These are phyloP conservation scores for Drosophila hamatofila DNA, from an alignment of 2,888 invertebrate species.

Conservation along the genomic window DNA sequence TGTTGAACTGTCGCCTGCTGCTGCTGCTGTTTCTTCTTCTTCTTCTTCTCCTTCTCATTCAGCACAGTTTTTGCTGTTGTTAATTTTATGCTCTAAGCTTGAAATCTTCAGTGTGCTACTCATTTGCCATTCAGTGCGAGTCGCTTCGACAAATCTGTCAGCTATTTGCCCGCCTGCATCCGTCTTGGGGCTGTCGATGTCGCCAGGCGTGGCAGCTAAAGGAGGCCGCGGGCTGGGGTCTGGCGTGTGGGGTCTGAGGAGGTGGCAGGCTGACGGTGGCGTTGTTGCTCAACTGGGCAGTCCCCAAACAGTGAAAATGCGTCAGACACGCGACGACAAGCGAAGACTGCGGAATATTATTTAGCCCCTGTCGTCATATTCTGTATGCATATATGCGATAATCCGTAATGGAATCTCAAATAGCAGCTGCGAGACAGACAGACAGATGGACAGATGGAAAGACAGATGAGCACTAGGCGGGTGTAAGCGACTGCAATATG, in stretches of 20 bases:
- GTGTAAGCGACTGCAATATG: neutral
- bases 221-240: neutral
- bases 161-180: slow-evolving; percentile 65
- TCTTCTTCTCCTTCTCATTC: slow-evolving; percentile 17
- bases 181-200: slow-evolving; percentile 54
- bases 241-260: neutral
- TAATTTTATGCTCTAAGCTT: slow-evolving; percentile 53
- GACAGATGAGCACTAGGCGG: neutral
- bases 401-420: slow-evolving; percentile 17
- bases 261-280: neutral
- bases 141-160: slow-evolving; percentile 41
- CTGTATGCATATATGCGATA: slow-evolving; percentile 33
- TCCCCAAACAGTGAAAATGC: slow-evolving; percentile 69
- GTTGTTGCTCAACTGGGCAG: slow-evolving; percentile 41
- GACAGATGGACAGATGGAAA: slow-evolving; percentile 1
- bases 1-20: slow-evolving; percentile 46
- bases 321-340: slow-evolving; percentile 64
- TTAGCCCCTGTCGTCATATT: slow-evolving; percentile 65
- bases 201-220: slow-evolving; percentile 11
- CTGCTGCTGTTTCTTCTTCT: neutral
- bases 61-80: neutral
- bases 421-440: slow-evolving; percentile 13
- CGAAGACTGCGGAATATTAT: slow-evolving; percentile 56
- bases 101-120: slow-evolving; percentile 29
- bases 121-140: slow-evolving; percentile 59